phyloP scores from a whole-genome alignment of 2,888 invertebrate species.

The Aplocera efformata region DNA sequence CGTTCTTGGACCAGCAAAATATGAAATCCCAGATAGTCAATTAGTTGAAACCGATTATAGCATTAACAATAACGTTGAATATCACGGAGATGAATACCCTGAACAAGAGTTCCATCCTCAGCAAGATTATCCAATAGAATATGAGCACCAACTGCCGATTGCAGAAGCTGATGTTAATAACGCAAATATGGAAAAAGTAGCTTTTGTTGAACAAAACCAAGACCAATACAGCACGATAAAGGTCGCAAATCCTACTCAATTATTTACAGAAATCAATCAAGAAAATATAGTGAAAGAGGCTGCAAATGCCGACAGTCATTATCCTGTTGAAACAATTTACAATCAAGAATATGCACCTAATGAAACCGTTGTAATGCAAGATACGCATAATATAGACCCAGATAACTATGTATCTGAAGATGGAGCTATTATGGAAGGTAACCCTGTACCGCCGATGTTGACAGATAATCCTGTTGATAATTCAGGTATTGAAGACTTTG shows the following conservation, averaged over 20 bases:
- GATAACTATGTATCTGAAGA: conserved; percentile 23
- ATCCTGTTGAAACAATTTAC: conserved; percentile 32
- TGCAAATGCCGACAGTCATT: conserved; percentile 23
- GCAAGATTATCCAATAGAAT: conserved; percentile 13
- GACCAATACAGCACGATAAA: conserved; percentile 24
- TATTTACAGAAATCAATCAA: conserved; percentile 22
- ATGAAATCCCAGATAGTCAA: conserved; percentile 5
- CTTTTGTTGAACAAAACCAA: conserved; percentile 21
- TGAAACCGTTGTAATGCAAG: conserved; percentile 27
- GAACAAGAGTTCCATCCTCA: conserved; percentile 12
- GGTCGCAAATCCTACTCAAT: conserved; percentile 24
- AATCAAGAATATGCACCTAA: conserved; percentile 34
- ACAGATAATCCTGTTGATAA: conserved; percentile 16
- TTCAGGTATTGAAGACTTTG: conserved; percentile 47
- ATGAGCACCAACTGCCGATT: conserved; percentile 15
- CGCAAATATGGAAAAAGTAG: conserved; percentile 18
- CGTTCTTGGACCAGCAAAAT: conserved; percentile 5
- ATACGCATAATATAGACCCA: conserved; percentile 33
- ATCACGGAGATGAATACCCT: conserved; percentile 14
- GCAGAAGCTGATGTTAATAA: conserved; percentile 13
- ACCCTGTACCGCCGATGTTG: conserved; percentile 4
- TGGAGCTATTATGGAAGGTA: conserved; percentile 15
- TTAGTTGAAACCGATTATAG: conserved; percentile 3
- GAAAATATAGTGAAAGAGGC: conserved; percentile 13
- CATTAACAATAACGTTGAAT: conserved; percentile 8